Base-by-base conservation (phyloP, 2,888 invertebrate genomes). In the Vanessa cardui region DNA sequence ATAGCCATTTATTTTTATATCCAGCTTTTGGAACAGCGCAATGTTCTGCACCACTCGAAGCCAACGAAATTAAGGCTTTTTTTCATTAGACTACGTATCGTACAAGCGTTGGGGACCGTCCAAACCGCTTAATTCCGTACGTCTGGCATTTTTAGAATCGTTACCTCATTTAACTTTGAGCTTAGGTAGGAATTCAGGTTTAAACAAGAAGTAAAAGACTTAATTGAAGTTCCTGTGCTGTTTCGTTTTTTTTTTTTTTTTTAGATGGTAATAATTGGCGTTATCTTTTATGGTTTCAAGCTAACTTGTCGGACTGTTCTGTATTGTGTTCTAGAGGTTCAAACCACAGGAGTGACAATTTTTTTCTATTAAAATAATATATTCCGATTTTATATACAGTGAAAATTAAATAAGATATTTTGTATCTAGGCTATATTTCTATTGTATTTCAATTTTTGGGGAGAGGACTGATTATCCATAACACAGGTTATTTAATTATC, bases 71-170 rank as follows among this genome's bases (percentile, higher is more conserved):
- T 58, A 62, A 65, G 54, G 20, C 54, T 58, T 62, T 69, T 69
- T 62, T 47, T 45, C 18, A 45, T 54, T 46, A 46, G 52, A 60
- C 18, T 62, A 39, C 49, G 62, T 56, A 56, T 56, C 56, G 56
- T 56, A 33, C 56, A 65, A 66, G 63, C 66, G 56, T 74, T 73
- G 74, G 74, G 72, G 66, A 64, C 64, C 68, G 68, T 71, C 76
- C 72, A 76, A 73, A 73, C 76, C 76, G 69, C 74, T 74, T 74
- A 73, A 76, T 76, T 76, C 69, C 70, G 71, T 69, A 66, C 56
- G 18, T 39, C 66, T 50, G 31, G 44, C 49, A 62, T 62, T 62
- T 66, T 58, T 62, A 58, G 66, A 62, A 49, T 62, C 49, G 62
- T 62, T 66, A 60, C 33, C 39, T 45, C 58, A 62, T 68, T 68